A percentile compares a stretch with the other conserved stretches of the same genome.
Conservation (phyloP, 2,113 vertebrate genomes). For the Entomyzon cyanotis region DNA sequence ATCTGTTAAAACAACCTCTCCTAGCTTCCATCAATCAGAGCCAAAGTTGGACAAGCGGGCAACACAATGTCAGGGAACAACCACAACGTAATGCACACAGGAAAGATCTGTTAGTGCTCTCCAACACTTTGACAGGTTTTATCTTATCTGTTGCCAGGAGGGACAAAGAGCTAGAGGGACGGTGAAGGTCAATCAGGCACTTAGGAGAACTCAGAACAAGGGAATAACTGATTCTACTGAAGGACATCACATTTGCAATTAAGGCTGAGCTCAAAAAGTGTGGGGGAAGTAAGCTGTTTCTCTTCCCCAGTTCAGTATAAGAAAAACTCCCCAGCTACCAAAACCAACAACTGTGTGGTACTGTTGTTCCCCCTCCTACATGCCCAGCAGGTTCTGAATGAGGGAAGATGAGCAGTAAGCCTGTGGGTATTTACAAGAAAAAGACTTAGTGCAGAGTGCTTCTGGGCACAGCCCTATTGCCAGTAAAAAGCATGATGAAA, state of each 20-base stretch:
- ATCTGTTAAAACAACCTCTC: not conserved
- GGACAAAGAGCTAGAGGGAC: slow-evolving; percentile 36
- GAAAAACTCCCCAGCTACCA: not conserved
- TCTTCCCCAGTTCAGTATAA: not conserved
- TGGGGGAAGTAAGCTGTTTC: not conserved
- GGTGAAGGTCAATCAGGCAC: slow-evolving; percentile 21
- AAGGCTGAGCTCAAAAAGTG: not conserved
- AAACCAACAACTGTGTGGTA: not conserved
- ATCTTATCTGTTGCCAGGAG: slow-evolving; percentile 53
- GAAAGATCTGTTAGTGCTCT: slow-evolving; percentile 50
- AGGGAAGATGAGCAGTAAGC: not conserved
- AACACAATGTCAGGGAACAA: slow-evolving; percentile 29
- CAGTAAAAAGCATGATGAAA: slow-evolving; percentile 57
- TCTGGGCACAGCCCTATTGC: slow-evolving; percentile 31
- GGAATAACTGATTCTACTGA: slow-evolving; percentile 23
- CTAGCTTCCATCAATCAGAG: not conserved
- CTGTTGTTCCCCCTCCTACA: not conserved
- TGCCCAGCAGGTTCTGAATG: not conserved
- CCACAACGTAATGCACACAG: not conserved
- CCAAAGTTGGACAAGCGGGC: not conserved
- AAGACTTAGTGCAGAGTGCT: slow-evolving; percentile 19
- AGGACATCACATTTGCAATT: not conserved
- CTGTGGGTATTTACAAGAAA: slow-evolving; percentile 51
- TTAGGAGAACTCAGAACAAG: not conserved
- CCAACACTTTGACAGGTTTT: slow-evolving; percentile 32